phyloP scores from a whole-genome alignment of 2,888 invertebrate genomes.

The Odiellus spinosus region DNA sequence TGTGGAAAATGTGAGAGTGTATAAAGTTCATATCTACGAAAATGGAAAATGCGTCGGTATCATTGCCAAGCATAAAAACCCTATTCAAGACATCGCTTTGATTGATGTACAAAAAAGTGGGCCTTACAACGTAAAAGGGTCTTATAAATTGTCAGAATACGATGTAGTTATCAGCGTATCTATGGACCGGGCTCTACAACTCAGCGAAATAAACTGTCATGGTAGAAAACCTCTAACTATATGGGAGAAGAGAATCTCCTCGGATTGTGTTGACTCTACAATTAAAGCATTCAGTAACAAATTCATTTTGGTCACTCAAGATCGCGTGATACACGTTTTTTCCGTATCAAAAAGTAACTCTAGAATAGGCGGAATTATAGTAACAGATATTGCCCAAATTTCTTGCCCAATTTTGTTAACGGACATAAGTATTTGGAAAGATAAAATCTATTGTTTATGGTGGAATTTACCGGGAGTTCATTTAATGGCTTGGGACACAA shows the following conservation, averaged over 20 bases:
- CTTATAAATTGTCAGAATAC: background rate
- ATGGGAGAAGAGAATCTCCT: background rate
- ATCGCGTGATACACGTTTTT: background rate
- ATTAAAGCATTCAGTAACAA: background rate
- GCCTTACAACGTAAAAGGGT: background rate
- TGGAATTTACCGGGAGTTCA: background rate
- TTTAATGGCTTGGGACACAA: background rate
- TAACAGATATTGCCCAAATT: background rate
- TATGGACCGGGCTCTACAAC: background rate
- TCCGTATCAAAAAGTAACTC: background rate
- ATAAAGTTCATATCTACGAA: conserved; percentile 1
- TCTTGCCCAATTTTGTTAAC: background rate
- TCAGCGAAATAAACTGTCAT: background rate
- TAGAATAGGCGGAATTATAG: background rate
- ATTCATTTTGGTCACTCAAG: background rate
- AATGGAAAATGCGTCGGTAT: background rate
- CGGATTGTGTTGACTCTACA: background rate
- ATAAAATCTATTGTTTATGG: background rate
- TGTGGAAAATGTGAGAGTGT: background rate
- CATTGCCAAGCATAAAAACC: background rate
- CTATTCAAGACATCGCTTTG: background rate
- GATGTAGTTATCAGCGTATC: background rate
- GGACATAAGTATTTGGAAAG: background rate
- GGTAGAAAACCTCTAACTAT: background rate
- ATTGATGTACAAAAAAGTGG: background rate